Base-by-base conservation (phyloP, 2,888 invertebrate species). In the Oithona nana region DNA sequence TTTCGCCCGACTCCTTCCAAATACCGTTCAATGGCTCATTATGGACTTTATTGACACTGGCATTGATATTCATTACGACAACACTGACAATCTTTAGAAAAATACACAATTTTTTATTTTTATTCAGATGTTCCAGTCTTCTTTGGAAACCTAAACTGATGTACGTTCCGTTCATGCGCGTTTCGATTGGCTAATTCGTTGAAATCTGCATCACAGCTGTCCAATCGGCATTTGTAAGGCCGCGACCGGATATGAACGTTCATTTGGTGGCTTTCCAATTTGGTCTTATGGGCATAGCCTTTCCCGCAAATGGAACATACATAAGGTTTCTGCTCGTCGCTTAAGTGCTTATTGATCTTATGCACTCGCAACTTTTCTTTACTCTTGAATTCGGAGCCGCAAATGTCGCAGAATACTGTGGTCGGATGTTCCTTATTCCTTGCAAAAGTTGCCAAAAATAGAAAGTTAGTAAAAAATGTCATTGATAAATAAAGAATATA, bases 41-140 rank as follows among this genome's bases (percentile, higher is more conserved):
- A 61, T 31, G 26, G 61, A 61, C 54, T 61, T 61, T 54, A 26
- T 61, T 8, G 61, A 61, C 30, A 54, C 52, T 4, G 61, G 61
- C 13, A 54, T 61, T 52, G 61, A 54, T 54, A 26, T 57, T 20
- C 31, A 57, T 22, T 57, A 57, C 48, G 57, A 57, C 28, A 24
- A 26, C 54, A 16, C 16, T 54, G 54, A 54, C n/a, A n/a, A n/a
- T n/a, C n/a, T n/a, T n/a, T n/a, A n/a, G n/a, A n/a, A n/a, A n/a
- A n/a, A n/a, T n/a, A n/a, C n/a, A n/a, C n/a, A n/a, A n/a, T n/a
- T n/a, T n/a, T n/a, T n/a, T n/a, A n/a, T n/a, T n/a, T n/a, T n/a
- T n/a, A n/a, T n/a, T n/a, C n/a, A n/a, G n/a, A n/a, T n/a, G n/a
- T n/a, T n/a, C n/a, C n/a, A n/a, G n/a, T n/a, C n/a, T n/a, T n/a